Evolutionary conservation across 2,797 vertebrate genomes (phyloP), one percentile per base, ranked within the genome.

Genomic region (Microhierax caerulescens): DNA sequence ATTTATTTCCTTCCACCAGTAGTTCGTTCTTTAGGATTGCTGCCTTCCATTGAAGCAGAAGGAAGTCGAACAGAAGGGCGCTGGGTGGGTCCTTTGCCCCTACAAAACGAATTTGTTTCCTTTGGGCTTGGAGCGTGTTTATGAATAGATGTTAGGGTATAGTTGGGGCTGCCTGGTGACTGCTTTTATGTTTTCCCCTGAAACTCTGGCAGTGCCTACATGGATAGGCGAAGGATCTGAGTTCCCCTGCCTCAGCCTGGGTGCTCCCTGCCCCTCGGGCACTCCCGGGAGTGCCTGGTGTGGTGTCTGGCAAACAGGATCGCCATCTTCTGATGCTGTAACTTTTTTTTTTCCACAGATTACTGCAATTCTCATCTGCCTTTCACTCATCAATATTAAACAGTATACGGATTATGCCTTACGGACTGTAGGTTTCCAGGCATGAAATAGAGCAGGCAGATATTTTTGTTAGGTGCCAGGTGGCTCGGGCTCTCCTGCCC

Each of bases 301-400:
- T 60, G 53, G 28, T 17, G 5, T 47, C 19, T 51, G 85, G 15
- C 34, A 75, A 82, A 28, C 8, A 54, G 36, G 68, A 23, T 18
- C 15, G 1, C 30, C 13, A 11, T 47, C 43, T 79, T 22, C 27
- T 7, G 4, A 2, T 12, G 13, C 24, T 0, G 0, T 19, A 28
- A 4, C 6, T 61, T 17, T 67, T 78, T 17, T 37, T 19, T 78
- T 17, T 37, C 17, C 20, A 59, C 36, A 60, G 13, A 6, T 37
- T 13, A 1, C 13, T 36, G 24, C 15, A 39, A 13, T 28, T 59
- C 50, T 30, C 6, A 3, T 34, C n/a, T 10, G 5, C 2, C 45
- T 39, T 69, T 20, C 14, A 6, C 10, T 56, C 50, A n/a, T 0
- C 8, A 24, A 0, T 18, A 18, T 79, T 12, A 61, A 67, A 18